Conservation (phyloP, 2,888 invertebrate species). For the Nomada fabriciana region DNA sequence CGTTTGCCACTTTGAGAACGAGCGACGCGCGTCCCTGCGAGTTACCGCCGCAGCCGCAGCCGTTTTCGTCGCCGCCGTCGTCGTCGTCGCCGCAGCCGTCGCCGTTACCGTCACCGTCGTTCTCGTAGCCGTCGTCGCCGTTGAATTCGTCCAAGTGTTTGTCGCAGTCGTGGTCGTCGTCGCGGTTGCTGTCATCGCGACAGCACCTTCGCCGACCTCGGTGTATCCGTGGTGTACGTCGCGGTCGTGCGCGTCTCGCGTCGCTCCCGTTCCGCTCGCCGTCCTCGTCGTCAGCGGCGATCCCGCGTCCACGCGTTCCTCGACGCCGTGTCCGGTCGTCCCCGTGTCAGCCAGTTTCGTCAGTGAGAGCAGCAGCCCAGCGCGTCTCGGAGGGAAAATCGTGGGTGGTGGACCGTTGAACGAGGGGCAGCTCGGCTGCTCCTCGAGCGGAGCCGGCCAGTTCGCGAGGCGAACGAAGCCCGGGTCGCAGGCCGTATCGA, state of each 20-base stretch:
- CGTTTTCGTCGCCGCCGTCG: constrained; percentile 68
- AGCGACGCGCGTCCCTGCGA: constrained; percentile 82
- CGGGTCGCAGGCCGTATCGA: constrained; percentile 23
- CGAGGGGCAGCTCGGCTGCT: constrained; percentile 56
- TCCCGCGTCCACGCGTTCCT: constrained; percentile 21
- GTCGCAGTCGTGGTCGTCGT: constrained; percentile 14
- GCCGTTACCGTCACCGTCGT: constrained; percentile 60
- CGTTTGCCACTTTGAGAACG: constrained; percentile 83
- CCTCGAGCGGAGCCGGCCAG: constrained; percentile 40
- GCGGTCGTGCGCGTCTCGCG: constrained; percentile 16
- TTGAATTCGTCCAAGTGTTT: constrained; percentile 22
- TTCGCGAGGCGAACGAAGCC: constrained; percentile 9
- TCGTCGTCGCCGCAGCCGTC: constrained; percentile 47
- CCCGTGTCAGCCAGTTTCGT: constrained; percentile 17
- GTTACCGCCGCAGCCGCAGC: constrained; percentile 83
- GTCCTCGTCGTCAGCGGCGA: constrained; percentile 39
- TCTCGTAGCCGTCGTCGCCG: constrained; percentile 80
- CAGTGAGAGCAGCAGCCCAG: constrained; percentile 19
- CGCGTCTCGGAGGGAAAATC: constrained; percentile 20
- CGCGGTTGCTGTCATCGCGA: constrained; percentile 39
- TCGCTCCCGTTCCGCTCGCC: constrained; percentile 3
- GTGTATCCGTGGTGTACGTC: constrained; percentile 40
- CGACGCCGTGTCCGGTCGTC: constrained; percentile 2
- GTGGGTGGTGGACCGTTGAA: constrained; percentile 16
- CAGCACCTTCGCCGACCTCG: constrained; percentile 26